Base-by-base conservation (phyloP, 2,888 invertebrate genomes). In the Furcula furcula region DNA sequence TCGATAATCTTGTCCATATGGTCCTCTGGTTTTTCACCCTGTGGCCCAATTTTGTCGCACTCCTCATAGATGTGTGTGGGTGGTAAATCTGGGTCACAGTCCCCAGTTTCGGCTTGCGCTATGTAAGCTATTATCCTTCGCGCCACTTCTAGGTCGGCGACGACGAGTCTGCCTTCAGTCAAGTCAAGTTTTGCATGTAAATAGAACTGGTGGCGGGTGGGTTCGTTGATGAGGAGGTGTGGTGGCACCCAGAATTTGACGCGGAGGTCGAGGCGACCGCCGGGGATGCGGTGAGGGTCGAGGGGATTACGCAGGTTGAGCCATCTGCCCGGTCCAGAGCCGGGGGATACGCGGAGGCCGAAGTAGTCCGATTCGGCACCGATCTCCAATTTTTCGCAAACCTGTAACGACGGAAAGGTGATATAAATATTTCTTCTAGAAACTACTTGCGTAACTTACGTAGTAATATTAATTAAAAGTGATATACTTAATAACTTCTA, bases 221-320 rank as follows among this genome's bases (percentile, higher is more conserved):
- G 92, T 69, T 95, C 95, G 78, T 96, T 95, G 44, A 96, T 91
- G 41, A 97, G 91, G 40, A 94, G 92, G 79, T 97, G 96, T 2
- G 96, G 96, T 2, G 95, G 95, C 26, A 97, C 96, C 95, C 96
- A 97, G 89, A 96, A 97, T 81, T 97, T 97, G 55, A 97, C 95
- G 50, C 94, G 88, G 37, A 95, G 85, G 49, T 93, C 92, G 48
- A 95, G 91, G 29, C 94, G 90, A 41, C 93, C 90, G 21, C 84
- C 84, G 36, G 93, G 92, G 36, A 91, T 91, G 39, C 94, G 91
- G 70, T 95, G 94, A 39, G 93, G 91, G 65, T 93, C 93, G 48
- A 95, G 91, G 29, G 94, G 93, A 83, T 97, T 97, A 45, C 97
- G 90, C 61, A 97, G 84, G 77, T 97, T 97, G 47, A 96, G 88